phyloP scores from a whole-genome alignment of 2,797 vertebrate genomes.

The Cetoscarus ocellatus region DNA sequence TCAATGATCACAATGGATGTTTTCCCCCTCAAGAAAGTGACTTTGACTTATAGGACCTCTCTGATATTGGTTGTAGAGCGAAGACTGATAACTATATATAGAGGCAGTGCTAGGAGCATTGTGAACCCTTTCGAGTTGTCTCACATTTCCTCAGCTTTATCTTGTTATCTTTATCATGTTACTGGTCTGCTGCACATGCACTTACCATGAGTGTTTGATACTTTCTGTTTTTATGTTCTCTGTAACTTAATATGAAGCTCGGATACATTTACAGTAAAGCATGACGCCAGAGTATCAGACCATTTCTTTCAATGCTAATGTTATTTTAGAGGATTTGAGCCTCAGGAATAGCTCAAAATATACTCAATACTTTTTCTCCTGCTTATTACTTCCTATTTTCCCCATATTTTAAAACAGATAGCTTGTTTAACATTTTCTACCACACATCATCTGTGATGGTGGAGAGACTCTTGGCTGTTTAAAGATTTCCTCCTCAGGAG shows the following conservation, averaged over 20 bases:
- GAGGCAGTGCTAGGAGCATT: slow-evolving; percentile 8
- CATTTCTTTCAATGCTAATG: not conserved
- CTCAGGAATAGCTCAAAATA: not conserved
- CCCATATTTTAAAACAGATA: no score
- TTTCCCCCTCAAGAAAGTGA: slow-evolving; percentile 13
- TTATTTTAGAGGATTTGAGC: not conserved
- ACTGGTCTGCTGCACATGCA: slow-evolving; percentile 24
- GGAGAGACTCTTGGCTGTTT: not conserved
- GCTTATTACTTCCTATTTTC: not conserved
- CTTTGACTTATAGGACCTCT: slow-evolving; percentile 19
- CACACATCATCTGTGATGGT: not conserved
- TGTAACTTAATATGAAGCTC: slow-evolving; percentile 8
- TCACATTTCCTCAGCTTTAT: slow-evolving; percentile 34
- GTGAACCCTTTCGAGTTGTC: slow-evolving; percentile 2
- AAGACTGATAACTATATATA: slow-evolving; percentile 14
- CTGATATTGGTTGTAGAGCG: slow-evolving; percentile 6
- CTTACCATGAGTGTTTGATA: slow-evolving; percentile 22
- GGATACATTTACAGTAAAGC: slow-evolving; percentile 9
- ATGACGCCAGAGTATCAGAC: not conserved
- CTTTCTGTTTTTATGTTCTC: slow-evolving; percentile 16
- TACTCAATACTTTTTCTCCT: not conserved
- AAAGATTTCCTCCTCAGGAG: not conserved
- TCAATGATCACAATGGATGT: slow-evolving; percentile 35
- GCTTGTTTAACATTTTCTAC: no score
- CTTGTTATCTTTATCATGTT: slow-evolving; percentile 49